These are phyloP conservation scores for Autographa gamma DNA, from an alignment of 2,888 invertebrate species.

Conservation along the genomic window DNA sequence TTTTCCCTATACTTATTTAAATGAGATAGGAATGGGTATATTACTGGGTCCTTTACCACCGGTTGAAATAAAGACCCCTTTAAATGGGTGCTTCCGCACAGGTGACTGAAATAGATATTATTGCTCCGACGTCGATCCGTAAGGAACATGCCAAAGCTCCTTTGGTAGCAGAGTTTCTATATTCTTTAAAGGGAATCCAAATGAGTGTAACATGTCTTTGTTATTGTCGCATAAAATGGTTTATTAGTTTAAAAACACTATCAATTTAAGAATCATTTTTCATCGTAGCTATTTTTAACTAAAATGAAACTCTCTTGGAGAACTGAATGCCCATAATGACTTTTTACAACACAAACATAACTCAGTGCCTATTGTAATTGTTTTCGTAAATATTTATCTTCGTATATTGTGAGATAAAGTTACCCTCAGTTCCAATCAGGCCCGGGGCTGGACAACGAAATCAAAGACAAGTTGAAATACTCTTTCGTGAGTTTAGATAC, in stretches of 20 bases:
- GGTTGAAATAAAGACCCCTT: slow-evolving; percentile 54
- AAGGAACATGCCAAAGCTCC: not conserved
- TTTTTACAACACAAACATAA: slow-evolving; percentile 12
- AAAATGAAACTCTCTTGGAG: not conserved
- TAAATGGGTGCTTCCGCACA: slow-evolving; percentile 39
- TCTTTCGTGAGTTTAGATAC: slow-evolving; percentile 43
- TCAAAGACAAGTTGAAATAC: slow-evolving; percentile 59
- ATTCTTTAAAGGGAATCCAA: not conserved
- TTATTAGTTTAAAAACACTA: no score
- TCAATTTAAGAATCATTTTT: no score
- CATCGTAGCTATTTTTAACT: no score
- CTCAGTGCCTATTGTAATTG: slow-evolving; percentile 25
- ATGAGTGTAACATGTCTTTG: not conserved
- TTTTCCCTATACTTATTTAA: slow-evolving; percentile 74
- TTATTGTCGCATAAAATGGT: not conserved
- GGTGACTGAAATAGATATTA: slow-evolving; percentile 31
- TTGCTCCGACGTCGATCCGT: not conserved
- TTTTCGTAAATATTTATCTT: slow-evolving; percentile 26
- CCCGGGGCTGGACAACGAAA: slow-evolving; percentile 54
- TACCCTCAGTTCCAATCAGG: slow-evolving; percentile 58
- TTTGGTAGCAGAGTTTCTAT: not conserved
- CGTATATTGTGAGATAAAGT: slow-evolving; percentile 42
- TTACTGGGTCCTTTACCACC: slow-evolving; percentile 57
- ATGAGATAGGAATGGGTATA: slow-evolving; percentile 67
- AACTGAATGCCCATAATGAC: not conserved